These are phyloP conservation scores for Anarsia innoxiella DNA, from an alignment of 2,888 invertebrate genomes.

Conservation along the genomic window DNA sequence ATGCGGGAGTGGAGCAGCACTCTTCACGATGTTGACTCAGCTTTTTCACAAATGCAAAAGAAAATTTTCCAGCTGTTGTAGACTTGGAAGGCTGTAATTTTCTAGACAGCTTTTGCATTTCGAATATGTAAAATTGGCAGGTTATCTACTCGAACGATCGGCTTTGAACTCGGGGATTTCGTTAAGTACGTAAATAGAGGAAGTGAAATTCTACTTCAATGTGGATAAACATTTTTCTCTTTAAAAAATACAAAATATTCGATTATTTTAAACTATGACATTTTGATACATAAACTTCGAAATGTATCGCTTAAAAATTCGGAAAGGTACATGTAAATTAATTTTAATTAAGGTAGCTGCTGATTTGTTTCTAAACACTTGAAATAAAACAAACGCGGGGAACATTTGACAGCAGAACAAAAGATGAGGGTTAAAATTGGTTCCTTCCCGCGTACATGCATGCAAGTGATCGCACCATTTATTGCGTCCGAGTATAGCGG, in stretches of 20 bases:
- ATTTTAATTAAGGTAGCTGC: too few relatives aligned
- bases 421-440: constrained; percentile 41
- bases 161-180: too few relatives aligned
- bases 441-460: constrained; percentile 42
- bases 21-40: constrained; percentile 21
- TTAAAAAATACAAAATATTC: too few relatives aligned
- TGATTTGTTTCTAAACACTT: too few relatives aligned
- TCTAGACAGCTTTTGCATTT: constrained; percentile 8
- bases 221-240: too few relatives aligned
- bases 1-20: constrained; percentile 28
- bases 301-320: too few relatives aligned
- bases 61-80: constrained; percentile 16
- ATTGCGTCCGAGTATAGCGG: constrained; percentile 57
- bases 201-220: too few relatives aligned
- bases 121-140: constrained; percentile 3
- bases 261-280: too few relatives aligned
- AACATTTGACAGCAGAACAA: constrained; percentile 20
- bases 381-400: background rate
- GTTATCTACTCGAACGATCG: too few relatives aligned
- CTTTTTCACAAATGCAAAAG: constrained; percentile 17
- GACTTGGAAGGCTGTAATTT: constrained; percentile 10
- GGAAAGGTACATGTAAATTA: too few relatives aligned
- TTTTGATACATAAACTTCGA: too few relatives aligned
- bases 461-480: constrained; percentile 60
- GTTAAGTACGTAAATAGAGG: too few relatives aligned